Evolutionary conservation across 37 sponge, comb jelly and placozoan species (phyloP), one percentile per base, ranked within the genome.

Genomic region (Cliona cf. orientalis): DNA sequence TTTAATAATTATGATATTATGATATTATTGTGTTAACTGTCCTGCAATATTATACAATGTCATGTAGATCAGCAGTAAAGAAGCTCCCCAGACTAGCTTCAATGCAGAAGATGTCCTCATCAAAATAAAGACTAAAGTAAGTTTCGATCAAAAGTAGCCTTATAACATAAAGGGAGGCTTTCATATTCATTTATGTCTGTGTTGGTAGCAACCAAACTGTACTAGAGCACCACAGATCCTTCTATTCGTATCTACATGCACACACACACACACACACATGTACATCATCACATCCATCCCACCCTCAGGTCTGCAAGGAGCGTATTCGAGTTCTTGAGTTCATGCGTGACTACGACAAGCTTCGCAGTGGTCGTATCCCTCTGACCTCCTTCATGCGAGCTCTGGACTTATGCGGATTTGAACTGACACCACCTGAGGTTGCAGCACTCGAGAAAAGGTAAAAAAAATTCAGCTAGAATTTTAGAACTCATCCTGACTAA

Each of bases 261-360:
- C 34, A 29, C 67, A 66, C 72, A 71, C 72, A 39, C 72, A 46
- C 46, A 46, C n/a, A 14, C 72, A 43, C 46, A 71, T 28, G 43
- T 23, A n/a, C 53, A 23, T 25, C 57, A 22, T 26, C 53, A 23
- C 37, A 31, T n/a, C 42, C 41, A 2, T 74, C 46, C n/a, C 26
- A n/a, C 19, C 25, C 46, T 39, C 76, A 89, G 91, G 91, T 94
- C 21, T 33, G 22, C 65, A 86, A 71, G 76, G 81, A 91, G 59
- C 83, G 95, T 0, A 80, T 97, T 4, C 76, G 90, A 42, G 69
- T 91, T 45, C 58, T 83, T 53, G 97, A 97, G 75, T 97, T 94
- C 68, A 75, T 97, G 79, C 70, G 76, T 53, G 97, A 97, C 71
- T 94, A 94, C 42, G 97, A 97, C 79, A 91, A 90, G 75, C 76